Percentiles rank a stretch among this genome's conserved stretches.
Conservation (phyloP, 2,888 invertebrate species). For the Himalopsyche japonica region DNA sequence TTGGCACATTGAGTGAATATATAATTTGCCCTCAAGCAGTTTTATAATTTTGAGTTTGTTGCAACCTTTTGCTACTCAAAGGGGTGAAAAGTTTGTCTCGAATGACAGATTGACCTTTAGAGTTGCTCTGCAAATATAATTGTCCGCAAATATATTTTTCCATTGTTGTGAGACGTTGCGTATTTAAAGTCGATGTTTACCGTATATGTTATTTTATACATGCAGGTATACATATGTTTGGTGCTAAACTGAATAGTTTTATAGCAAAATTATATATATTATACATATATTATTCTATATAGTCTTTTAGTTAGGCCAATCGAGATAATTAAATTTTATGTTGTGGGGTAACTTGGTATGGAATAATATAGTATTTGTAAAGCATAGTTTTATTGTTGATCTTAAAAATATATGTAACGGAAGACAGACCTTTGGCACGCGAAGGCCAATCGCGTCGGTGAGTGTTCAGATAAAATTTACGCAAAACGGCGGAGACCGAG, state of each 20-base stretch:
- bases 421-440: not conserved
- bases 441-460: not conserved
- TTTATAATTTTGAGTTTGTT: too few species aligned
- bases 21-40: not conserved
- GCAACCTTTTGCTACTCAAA: not conserved
- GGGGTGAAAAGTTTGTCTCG: not conserved
- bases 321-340: slow-evolving; percentile 33
- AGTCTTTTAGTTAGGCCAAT: slow-evolving; percentile 34
- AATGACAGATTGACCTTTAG: not conserved
- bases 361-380: slow-evolving; percentile 30
- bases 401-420: slow-evolving; percentile 19
- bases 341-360: slow-evolving; percentile 34
- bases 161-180: not conserved
- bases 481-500: not conserved
- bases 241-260: slow-evolving; percentile 42
- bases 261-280: slow-evolving; percentile 38
- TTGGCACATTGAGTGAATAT: not conserved
- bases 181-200: slow-evolving; percentile 14
- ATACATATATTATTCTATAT: not conserved
- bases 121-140: not conserved
- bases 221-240: slow-evolving; percentile 41
- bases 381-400: slow-evolving; percentile 30
- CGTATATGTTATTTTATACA: slow-evolving; percentile 28
- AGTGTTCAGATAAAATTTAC: not conserved
- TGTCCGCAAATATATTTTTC: not conserved